Base-by-base conservation (phyloP, 1,140 invertebrate genomes). In the Drosophila sechellia region DNA sequence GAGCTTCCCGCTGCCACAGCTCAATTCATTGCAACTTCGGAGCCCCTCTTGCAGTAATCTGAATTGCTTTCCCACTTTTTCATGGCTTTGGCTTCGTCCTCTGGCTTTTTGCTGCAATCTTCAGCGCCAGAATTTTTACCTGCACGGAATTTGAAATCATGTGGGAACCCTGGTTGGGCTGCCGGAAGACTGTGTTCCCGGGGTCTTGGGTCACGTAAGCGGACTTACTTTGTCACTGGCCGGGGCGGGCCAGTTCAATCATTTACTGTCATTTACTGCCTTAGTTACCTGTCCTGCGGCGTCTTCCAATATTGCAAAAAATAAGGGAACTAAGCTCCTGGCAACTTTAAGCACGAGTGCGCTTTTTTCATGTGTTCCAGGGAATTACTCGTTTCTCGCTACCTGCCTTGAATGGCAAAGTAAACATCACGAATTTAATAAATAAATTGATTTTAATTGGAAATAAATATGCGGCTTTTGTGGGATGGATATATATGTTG, bases 261-360 rank as follows among this genome's bases (percentile, higher is more conserved):
- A 87, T 87, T 87, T 87, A 87, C 84, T 87, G 84, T 89, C 84
- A 87, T 87, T 87, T 87, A 89, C 84, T 80, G 46, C 55, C 66
- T 59, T 64, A 78, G 76, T 78, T 79, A 84, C 80, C 79, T 83
- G 76, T 49, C 71, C 71, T 56, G 48, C 48, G 72, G 72, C 52
- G 40, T 76, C 60, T 55, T 43, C 49, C 72, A 55, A 76, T 76
- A 76, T 75, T 57, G 42, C 48, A 52, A 58, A 35, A 64, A 59
- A 50, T 27, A 39, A 15, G 2, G n/a, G 43, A 40, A 15, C 10
- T 12, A 71, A 84, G 56, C 68, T 77, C 3, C 63, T 45, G 20
- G 43, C 40, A 53, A 75, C 56, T 86, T 71, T 80, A 87, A 89
- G 84, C 84, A 87, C 84, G 84, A 84, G 77, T 87, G 84, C 84